A percentile compares a stretch with the other conserved stretches of the same genome.
Evolutionary conservation across 2,113 vertebrate genomes (phyloP).

Genomic region (Pteruthius melanotis): DNA sequence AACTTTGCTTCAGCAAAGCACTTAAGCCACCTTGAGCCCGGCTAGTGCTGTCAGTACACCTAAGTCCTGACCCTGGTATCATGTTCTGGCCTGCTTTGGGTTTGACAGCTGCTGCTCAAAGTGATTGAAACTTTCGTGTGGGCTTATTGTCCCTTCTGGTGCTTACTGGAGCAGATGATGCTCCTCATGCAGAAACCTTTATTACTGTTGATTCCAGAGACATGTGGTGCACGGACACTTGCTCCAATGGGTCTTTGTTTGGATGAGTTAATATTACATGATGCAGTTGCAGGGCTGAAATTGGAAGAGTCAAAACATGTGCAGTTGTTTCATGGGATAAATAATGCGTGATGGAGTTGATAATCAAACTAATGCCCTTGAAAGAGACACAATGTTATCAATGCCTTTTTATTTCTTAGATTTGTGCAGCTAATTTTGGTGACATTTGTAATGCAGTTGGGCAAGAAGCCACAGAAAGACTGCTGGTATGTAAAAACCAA

Average conservation of each 20-base stretch:
- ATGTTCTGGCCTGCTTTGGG: not conserved
- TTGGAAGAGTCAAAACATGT: not conserved
- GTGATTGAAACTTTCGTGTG: not conserved
- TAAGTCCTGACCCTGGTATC: not conserved
- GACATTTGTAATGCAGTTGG: slow-evolving; percentile 90
- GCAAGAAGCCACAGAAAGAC: slow-evolving; percentile 88
- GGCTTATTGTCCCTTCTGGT: not conserved
- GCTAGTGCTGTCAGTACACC: not conserved
- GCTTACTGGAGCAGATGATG: not conserved
- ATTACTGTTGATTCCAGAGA: not conserved
- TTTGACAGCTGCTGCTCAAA: slow-evolving; percentile 22
- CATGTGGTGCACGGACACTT: not conserved
- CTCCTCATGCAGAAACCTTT: not conserved
- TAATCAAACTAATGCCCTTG: not conserved
- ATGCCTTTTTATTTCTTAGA: slow-evolving; percentile 67
- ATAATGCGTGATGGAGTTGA: not conserved
- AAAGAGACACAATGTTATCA: not conserved
- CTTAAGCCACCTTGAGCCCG: not conserved
- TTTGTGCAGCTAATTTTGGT: slow-evolving; percentile 88
- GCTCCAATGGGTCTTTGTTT: not conserved
- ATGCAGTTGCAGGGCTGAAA: not conserved
- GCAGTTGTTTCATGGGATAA: not conserved
- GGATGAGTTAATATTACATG: not conserved
- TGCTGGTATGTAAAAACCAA: slow-evolving; percentile 77
- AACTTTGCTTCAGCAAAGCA: not conserved